phyloP scores from a whole-genome alignment of 2,888 invertebrate species.

The Stegana nigrithorax region DNA sequence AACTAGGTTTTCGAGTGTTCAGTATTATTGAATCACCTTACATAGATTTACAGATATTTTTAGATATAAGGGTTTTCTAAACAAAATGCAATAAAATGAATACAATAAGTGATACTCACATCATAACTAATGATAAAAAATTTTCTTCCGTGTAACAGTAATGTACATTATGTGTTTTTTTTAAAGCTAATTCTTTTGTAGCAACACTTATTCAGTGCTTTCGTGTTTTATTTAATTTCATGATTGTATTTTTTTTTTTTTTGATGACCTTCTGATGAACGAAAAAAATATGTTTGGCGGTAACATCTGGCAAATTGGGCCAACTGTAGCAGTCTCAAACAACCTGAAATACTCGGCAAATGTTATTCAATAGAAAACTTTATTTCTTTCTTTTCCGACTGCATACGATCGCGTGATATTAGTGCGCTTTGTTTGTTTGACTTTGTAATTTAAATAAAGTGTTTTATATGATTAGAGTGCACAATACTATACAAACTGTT shows the following conservation, averaged over 20 bases:
- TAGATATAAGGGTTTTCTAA: too few relatives aligned
- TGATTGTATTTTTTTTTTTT: not conserved
- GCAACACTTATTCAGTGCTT: slow-evolving; percentile 48
- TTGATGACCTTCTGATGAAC: too few relatives aligned
- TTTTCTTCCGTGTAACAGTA: not conserved
- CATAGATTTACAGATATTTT: too few relatives aligned
- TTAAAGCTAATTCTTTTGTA: slow-evolving; percentile 35
- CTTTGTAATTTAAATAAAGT: slow-evolving; percentile 57
- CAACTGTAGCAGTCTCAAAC: too few relatives aligned
- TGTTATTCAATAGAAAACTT: not conserved
- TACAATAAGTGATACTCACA: too few relatives aligned
- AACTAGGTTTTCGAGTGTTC: too few relatives aligned
- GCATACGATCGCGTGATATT: slow-evolving; percentile 46
- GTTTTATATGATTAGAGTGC: slow-evolving; percentile 25
- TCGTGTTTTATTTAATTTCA: slow-evolving; percentile 29
- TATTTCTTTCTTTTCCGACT: slow-evolving; percentile 23
- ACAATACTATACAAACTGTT: too few relatives aligned
- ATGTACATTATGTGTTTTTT: slow-evolving; percentile 5
- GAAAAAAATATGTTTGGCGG: slow-evolving; percentile 9
- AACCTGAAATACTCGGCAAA: too few relatives aligned
- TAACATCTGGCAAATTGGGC: slow-evolving; percentile 47
- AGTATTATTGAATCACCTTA: too few relatives aligned
- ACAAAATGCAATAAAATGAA: too few relatives aligned
- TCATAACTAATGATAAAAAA: too few relatives aligned
- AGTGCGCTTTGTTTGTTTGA: slow-evolving; percentile 34